Evolutionary conservation across 1,140 invertebrate genomes (phyloP).

Genomic region (Atta texana): DNA sequence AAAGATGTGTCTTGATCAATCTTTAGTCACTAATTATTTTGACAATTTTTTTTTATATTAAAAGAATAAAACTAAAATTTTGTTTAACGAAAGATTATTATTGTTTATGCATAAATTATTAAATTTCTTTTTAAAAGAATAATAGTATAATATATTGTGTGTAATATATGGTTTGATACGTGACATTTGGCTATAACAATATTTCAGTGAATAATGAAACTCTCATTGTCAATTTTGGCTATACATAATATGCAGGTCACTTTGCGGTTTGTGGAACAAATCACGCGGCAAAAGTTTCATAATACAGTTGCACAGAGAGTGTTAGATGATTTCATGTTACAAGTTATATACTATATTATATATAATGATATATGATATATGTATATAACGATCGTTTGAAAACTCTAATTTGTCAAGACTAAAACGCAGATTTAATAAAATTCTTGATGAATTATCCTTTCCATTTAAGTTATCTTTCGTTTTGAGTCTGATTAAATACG

Average conservation of each 20-base stretch:
- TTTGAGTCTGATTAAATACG: not conserved
- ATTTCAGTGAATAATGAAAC: conserved; percentile 32
- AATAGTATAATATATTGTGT: not conserved
- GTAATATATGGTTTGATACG: not conserved
- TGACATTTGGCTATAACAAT: not conserved
- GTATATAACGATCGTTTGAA: not conserved
- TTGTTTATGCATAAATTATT: not conserved
- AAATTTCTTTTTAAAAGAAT: not conserved
- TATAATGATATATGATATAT: no score
- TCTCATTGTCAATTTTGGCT: not conserved
- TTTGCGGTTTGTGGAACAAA: conserved; percentile 15
- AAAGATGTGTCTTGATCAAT: not conserved
- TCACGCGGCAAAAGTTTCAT: not conserved
- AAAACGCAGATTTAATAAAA: not conserved
- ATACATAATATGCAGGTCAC: not conserved
- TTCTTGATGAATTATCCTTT: conserved; percentile 7
- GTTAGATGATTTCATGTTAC: not conserved
- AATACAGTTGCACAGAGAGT: conserved; percentile 14
- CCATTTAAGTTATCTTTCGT: no score
- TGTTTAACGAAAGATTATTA: not conserved
- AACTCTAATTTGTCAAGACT: conserved; percentile 13
- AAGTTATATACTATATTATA: not conserved
- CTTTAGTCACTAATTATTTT: not conserved
- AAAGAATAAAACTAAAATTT: not conserved
- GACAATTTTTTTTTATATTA: not conserved